Conservation (phyloP, 2,797 vertebrate genomes). For the Melanotaenia maccullochi region DNA sequence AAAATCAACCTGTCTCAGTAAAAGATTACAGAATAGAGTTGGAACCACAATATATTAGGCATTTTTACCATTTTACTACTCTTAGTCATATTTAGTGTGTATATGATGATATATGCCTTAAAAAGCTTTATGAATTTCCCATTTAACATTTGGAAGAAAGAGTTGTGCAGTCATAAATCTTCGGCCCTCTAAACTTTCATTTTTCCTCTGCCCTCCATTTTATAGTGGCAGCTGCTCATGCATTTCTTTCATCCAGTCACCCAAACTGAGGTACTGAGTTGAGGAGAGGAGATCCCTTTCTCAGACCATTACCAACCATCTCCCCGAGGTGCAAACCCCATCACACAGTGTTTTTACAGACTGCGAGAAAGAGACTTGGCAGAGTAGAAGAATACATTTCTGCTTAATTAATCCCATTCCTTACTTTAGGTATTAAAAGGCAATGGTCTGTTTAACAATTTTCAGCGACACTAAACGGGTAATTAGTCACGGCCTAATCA, state of each 20-base stretch:
- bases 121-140: conserved; percentile 40
- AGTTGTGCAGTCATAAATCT: conserved; percentile 53
- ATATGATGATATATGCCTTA: conserved; percentile 23
- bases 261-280: conserved; percentile 55
- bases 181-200: conserved; percentile 30
- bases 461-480: conserved; percentile 84
- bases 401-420: conserved; percentile 86
- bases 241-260: conserved; percentile 63
- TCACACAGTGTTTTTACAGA: conserved; percentile 76
- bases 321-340: conserved; percentile 73
- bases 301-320: conserved; percentile 75
- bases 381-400: conserved; percentile 83
- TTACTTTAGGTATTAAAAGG: conserved; percentile 86
- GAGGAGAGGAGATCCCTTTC: conserved; percentile 67
- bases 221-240: conserved; percentile 55
- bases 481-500: conserved; percentile 87
- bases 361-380: conserved; percentile 77
- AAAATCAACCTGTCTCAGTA: conserved; percentile 21
- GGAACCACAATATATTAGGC: not conserved
- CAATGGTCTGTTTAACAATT: conserved; percentile 88
- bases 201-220: conserved; percentile 45
- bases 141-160: conserved; percentile 50
- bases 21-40: conserved; percentile 10
- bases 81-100: conserved; percentile 18
- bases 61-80: conserved; percentile 17